These are phyloP conservation scores for Aphodius granarius DNA, from an alignment of 2,888 invertebrate species.

Conservation along the genomic window DNA sequence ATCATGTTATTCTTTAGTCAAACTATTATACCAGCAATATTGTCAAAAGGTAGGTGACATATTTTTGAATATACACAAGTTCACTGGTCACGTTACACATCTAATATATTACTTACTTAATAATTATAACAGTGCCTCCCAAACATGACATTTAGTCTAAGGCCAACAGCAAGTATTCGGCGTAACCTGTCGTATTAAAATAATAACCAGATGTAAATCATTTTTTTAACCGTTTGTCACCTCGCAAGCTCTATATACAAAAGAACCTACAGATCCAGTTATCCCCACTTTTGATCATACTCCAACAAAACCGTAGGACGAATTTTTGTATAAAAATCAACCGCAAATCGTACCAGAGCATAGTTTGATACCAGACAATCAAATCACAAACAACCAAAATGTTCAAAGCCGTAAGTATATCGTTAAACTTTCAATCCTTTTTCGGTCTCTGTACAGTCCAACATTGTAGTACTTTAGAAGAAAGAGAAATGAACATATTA, in stretches of 20 bases:
- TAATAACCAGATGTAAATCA: not conserved
- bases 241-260: not conserved
- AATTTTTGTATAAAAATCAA: slow-evolving; percentile 2
- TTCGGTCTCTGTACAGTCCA: too few relatives aligned
- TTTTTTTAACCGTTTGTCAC: not conserved
- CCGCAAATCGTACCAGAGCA: slow-evolving; percentile 5
- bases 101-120: too few relatives aligned
- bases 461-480: not conserved
- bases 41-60: too few relatives aligned
- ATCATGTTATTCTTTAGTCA: too few relatives aligned
- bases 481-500: not conserved
- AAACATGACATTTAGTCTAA: not conserved
- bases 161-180: not conserved
- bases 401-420: slow-evolving; percentile 27
- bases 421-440: not conserved
- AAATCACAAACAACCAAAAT: slow-evolving; percentile 29
- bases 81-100: too few relatives aligned
- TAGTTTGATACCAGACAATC: slow-evolving; percentile 19
- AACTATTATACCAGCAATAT: too few relatives aligned
- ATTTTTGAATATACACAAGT: too few relatives aligned
- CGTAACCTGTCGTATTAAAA: not conserved
- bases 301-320: not conserved
- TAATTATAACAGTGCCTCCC: not conserved
- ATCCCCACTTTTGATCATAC: not conserved
- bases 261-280: not conserved